Evolutionary conservation across 2,888 invertebrate genomes (phyloP), one percentile per base, ranked within the genome.

Genomic region (Agrochola lota): DNA sequence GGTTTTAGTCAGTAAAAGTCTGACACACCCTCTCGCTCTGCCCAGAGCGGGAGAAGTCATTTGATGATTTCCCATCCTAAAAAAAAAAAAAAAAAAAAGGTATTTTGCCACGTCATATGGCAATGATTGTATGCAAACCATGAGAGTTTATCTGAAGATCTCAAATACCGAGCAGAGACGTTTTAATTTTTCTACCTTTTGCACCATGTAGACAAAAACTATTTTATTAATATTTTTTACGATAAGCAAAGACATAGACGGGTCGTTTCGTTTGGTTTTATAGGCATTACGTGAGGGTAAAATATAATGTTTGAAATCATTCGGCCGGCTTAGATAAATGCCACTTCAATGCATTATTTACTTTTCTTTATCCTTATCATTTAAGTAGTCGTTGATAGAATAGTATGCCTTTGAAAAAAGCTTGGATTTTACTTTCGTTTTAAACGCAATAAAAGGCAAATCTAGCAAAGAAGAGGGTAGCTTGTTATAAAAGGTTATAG

Each of bases 201-300:
- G 35, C 23, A 23, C 52, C 46, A 46, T 15, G 15, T 12, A 15
- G 46, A 20, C 1, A n/a, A 17, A 73, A 30, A 26, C 9, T 30
- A 43, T 59, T 23, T 64, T 3, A 12, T 52, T 26, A 55, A n/a
- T 35, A 49, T 30, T 60, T 71, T 57, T 71, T 23, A 40, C 20
- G 49, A 78, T 49, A 64, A 52, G 11, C 7, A 64, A 40, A 63
- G 17, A 49, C 15, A n/a, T 55, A 67, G 60, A 69, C 9, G 11
- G 30, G 17, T 74, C 68, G 12, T 80, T 74, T 43, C 68, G 35
- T 74, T 74, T 35, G 68, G 35, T 74, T 74, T 80, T 69, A 74
- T 68, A 57, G 23, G 8, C 20, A 46, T 55, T 35, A 68, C 73
- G 73, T 80, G 80, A 69, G 20, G 26, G 11, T 52, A 20, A 63